These are phyloP conservation scores for Psittacara wagleri DNA, from an alignment of 2,113 vertebrate species.

Conservation along the genomic window DNA sequence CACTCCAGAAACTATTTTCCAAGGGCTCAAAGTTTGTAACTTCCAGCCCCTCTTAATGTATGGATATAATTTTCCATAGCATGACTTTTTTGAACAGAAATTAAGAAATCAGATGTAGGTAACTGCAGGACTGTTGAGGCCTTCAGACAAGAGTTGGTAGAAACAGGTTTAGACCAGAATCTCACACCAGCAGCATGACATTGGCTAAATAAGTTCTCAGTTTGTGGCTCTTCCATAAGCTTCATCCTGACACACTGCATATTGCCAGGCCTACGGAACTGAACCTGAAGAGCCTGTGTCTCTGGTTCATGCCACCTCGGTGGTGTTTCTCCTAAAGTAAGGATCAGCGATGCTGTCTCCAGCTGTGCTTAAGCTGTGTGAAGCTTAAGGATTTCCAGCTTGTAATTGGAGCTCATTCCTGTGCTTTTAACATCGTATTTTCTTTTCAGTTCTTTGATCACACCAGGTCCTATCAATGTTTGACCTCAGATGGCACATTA, in stretches of 20 bases:
- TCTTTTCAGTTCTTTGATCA: constrained; percentile 30
- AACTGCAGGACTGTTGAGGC: background rate
- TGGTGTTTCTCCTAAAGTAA: background rate
- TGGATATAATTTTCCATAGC: background rate
- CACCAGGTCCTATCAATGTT: constrained; percentile 22
- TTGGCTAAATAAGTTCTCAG: background rate
- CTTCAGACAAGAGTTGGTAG: background rate
- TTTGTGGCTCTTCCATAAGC: background rate
- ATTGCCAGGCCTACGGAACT: background rate
- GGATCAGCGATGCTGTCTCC: background rate
- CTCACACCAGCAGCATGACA: background rate
- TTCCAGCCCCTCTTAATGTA: background rate
- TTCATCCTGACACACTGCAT: background rate
- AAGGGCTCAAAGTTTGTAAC: background rate
- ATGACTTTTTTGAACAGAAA: background rate
- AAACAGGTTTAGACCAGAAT: background rate
- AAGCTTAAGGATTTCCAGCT: background rate
- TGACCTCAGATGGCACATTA: background rate
- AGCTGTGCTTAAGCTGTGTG: background rate
- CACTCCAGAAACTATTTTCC: background rate
- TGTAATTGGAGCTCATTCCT: constrained; percentile 12
- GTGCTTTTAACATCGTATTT: background rate
- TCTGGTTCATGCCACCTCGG: background rate
- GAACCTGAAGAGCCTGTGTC: background rate
- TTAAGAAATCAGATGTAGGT: background rate